Base-by-base conservation (phyloP, 2,888 invertebrate species). In the Sipha maydis region DNA sequence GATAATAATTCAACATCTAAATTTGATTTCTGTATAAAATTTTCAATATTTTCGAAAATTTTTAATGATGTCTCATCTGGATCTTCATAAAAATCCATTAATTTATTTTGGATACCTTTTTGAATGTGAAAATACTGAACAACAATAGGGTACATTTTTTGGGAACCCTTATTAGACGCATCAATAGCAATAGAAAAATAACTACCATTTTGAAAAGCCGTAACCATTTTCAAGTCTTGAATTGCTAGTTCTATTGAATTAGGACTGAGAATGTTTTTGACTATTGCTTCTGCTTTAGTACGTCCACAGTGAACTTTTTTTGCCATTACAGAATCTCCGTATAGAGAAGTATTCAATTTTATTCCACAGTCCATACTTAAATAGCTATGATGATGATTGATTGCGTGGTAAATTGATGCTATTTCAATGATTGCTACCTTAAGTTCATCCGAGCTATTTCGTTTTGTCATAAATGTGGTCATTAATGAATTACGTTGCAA, bases 341-440 rank as follows among this genome's bases (percentile, higher is more conserved):
- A 90, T 75, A 90, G 82, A 78, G 79, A 71, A 56, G 90, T 86
- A 85, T 89, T 90, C 34, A 90, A 85, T 89, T 90, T 90, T 25
- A 90, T 90, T 69, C 89, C 90, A 89, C 90, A 90, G 80, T 90
- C 90, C 89, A 90, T 90, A 86, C 90, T 90, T 78, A 90, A 80
- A 89, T 90, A 90, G 75, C 90, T 90, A 90, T 90, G 90, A 89
- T 90, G 90, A 89, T 91, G 90, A 78, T 89, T 88, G 61, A 90
- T 89, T 82, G 89, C 90, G 85, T 90, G 90, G 89, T 90, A 90
- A 69, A 90, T 89, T 89, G 90, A 89, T 89, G 90, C 85, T 77
- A 90, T 89, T 89, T 91, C 90, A 83, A 90, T 90, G 89, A 88
- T 89, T 76, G 90, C 89, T 85, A 90, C 90, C 82, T 90, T 90